These are phyloP conservation scores for Lasioglossum baleicum DNA, from an alignment of 1,140 invertebrate genomes.

Conservation along the genomic window DNA sequence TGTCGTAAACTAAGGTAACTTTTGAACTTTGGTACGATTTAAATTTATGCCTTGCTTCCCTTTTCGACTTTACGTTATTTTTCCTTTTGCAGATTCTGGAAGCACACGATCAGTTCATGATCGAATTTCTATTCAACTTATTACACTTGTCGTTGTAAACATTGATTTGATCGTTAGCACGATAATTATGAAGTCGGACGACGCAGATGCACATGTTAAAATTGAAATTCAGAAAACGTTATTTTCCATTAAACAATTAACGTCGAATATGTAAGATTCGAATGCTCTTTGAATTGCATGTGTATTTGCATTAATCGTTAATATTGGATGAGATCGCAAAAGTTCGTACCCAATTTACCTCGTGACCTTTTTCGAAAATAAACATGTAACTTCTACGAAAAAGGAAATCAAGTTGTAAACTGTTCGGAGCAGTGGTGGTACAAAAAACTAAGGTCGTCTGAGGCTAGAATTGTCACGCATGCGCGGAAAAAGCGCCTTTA, in stretches of 20 bases:
- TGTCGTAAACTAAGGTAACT: neutral
- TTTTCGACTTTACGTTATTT: no score
- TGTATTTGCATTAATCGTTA: no score
- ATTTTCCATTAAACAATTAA: constrained; percentile 53
- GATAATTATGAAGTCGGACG: neutral
- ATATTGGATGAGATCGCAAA: no score
- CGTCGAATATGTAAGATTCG: constrained; percentile 63
- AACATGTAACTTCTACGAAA: no score
- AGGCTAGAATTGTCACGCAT: no score
- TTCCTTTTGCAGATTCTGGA: neutral
- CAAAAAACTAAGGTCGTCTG: no score
- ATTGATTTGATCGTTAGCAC: neutral
- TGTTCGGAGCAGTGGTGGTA: no score
- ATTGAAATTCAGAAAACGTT: constrained; percentile 56
- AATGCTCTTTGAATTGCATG: neutral
- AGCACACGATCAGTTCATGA: neutral
- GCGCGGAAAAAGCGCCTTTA: no score
- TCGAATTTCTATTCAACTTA: neutral
- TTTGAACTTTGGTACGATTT: neutral
- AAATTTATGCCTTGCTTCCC: neutral
- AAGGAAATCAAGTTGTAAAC: no score
- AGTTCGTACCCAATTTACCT: no score
- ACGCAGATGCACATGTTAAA: constrained; percentile 24
- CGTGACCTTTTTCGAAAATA: no score
- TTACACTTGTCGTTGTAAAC: neutral